A percentile compares a stretch with the other conserved stretches of the same genome.
These are phyloP conservation scores for Xiphorhynchus elegans DNA, from an alignment of 2,113 vertebrate species.

Conservation along the genomic window DNA sequence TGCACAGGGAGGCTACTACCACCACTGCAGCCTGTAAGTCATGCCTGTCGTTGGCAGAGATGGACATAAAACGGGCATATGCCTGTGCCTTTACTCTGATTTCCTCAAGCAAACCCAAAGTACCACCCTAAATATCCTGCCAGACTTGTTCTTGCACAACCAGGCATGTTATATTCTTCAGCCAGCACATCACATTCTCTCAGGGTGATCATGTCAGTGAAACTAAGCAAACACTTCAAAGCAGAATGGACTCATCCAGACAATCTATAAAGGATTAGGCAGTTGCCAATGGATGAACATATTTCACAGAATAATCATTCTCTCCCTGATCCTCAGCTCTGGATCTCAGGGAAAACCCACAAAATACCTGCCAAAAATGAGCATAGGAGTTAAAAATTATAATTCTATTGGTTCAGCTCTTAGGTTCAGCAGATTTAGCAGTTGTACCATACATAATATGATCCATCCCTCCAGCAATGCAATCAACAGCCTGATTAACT, in stretches of 20 bases:
- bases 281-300: neutral
- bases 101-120: neutral
- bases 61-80: neutral
- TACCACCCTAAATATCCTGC: neutral
- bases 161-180: neutral
- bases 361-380: neutral
- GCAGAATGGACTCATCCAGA: constrained; percentile 27
- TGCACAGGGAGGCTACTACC: neutral
- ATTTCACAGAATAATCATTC: constrained; percentile 13
- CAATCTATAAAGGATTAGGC: constrained; percentile 27
- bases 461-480: neutral
- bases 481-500: neutral
- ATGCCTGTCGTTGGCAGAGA: rapidly evolving
- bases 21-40: rapidly evolving
- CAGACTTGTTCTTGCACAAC: neutral
- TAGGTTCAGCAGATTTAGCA: neutral
- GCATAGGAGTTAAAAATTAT: neutral
- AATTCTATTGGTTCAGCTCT: neutral
- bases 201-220: constrained; percentile 8
- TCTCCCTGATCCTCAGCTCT: neutral
- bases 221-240: constrained; percentile 36
- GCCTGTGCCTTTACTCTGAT: neutral
- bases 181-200: neutral
- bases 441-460: neutral
- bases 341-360: neutral